Evolutionary conservation across 2,888 invertebrate species (phyloP).

Genomic region (Trissolcus japonicus): DNA sequence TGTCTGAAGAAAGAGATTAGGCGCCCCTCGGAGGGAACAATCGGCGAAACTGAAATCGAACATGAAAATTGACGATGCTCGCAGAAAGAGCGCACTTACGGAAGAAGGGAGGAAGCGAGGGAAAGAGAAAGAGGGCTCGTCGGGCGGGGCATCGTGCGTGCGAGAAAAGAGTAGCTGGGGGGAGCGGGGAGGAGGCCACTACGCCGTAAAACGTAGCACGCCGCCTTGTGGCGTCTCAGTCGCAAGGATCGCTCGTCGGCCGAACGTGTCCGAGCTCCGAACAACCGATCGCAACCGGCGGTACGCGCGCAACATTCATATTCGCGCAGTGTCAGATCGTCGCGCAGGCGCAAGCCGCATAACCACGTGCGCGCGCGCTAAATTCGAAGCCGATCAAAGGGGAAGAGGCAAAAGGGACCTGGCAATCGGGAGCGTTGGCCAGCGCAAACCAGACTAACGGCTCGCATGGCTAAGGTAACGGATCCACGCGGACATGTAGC

Average conservation of each 20-base stretch:
- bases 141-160: slow-evolving; percentile 55
- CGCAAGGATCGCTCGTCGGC: slow-evolving; percentile 68
- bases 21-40: neutral
- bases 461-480: slow-evolving; percentile 66
- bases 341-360: slow-evolving; percentile 9
- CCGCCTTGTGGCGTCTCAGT: slow-evolving; percentile 71
- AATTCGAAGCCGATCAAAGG: slow-evolving; percentile 29
- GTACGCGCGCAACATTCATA: slow-evolving; percentile 22
- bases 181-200: slow-evolving; percentile 38
- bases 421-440: slow-evolving; percentile 30
- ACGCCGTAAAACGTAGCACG: slow-evolving; percentile 66
- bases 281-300: slow-evolving; percentile 33
- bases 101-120: slow-evolving; percentile 1
- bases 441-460: slow-evolving; percentile 56
- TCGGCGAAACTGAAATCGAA: slow-evolving; percentile 3
- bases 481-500: slow-evolving; percentile 56
- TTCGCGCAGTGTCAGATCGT: slow-evolving; percentile 10
- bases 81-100: slow-evolving; percentile 1
- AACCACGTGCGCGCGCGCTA: slow-evolving; percentile 26
- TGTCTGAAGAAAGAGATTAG: too few relatives aligned
- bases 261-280: slow-evolving; percentile 45
- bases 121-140: slow-evolving; percentile 15
- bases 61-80: slow-evolving; percentile 11
- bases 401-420: neutral
- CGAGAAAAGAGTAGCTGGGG: slow-evolving; percentile 45